Base-by-base conservation (phyloP, 2,113 vertebrate species). In the Semnopithecus entellus region DNA sequence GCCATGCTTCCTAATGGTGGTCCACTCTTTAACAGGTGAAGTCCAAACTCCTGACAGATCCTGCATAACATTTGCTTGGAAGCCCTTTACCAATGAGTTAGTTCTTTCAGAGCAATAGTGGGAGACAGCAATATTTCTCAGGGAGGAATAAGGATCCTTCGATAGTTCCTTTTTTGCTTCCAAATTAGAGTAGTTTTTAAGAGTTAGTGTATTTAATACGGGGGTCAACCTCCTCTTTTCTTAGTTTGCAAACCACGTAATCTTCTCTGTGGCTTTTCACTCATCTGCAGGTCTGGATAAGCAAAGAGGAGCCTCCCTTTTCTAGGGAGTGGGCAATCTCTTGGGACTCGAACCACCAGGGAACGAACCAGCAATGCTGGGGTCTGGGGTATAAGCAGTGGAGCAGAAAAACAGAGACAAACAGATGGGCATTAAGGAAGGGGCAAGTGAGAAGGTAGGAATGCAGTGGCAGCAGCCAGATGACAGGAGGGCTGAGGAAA, bases 151-250 rank as follows among this genome's bases (percentile, higher is more conserved):
- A 59, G n/a, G 27, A 7, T 30, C 73, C 35, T 50, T 76, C 30
- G 18, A 17, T 0, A 0, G 72, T 92, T 61, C 59, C 64, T 97
- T 81, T 97, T 93, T 75, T 84, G 94, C 68, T 43, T 0, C 52
- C 55, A 45, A 70, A 86, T 91, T 14, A 3, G 38, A 57, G 73
- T 68, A 55, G 68, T 94, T 98, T 64, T 91, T 81, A 93, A 97
- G 48, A 30, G 43, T 72, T 75, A 23, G 48, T 43, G n/a, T 61
- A 64, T 72, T 79, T n/a, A n/a, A 7, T 64, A 59, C 2, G 9
- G 27, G 18, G 5, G 3, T 25, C 48, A 20, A 23, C 8, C 8
- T 22, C 14, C 17, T 32, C 7, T 35, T 61, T 48, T 9, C 18
- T 66, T 8, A 43, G 50, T 52, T 64, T 59, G 40, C 2, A 72